Evolutionary conservation across 2,113 vertebrate genomes (phyloP).

Genomic region (Protobothrops mucrosquamatus): DNA sequence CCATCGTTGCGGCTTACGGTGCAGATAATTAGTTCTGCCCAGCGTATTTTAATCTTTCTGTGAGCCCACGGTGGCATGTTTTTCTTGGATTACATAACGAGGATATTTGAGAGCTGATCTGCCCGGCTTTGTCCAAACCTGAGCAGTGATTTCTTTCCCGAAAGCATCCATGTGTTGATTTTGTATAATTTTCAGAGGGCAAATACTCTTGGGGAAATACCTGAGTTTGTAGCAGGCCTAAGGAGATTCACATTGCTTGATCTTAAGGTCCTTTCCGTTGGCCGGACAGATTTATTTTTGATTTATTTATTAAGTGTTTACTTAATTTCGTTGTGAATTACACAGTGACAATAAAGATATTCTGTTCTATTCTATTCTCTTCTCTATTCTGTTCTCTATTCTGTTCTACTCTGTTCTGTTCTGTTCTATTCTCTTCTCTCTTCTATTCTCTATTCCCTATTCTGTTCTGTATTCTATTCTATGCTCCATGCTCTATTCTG

Average conservation of each 20-base stretch:
- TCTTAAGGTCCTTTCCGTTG: not conserved
- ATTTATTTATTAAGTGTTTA: too few relatives aligned
- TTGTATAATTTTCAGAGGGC: not conserved
- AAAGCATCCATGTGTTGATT: not conserved
- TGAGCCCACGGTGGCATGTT: not conserved
- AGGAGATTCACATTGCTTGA: not conserved
- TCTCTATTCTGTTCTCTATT: too few relatives aligned
- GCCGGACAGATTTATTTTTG: not conserved
- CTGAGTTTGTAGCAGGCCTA: not conserved
- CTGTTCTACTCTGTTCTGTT: too few relatives aligned
- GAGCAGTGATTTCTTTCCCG: not conserved
- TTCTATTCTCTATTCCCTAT: too few relatives aligned
- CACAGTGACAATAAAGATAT: too few relatives aligned
- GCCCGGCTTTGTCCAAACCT: not conserved
- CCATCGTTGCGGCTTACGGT: not conserved
- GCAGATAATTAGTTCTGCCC: not conserved
- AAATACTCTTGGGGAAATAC: not conserved
- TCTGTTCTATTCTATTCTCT: too few relatives aligned
- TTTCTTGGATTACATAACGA: not conserved
- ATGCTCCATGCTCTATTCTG: too few relatives aligned
- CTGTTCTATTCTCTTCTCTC: too few relatives aligned
- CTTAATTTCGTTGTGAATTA: too few relatives aligned
- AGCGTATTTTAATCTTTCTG: not conserved
- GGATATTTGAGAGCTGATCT: not conserved
- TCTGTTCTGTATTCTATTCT: too few relatives aligned